These are phyloP conservation scores for Pelosia muscerda DNA, from an alignment of 2,888 invertebrate genomes.

Conservation along the genomic window DNA sequence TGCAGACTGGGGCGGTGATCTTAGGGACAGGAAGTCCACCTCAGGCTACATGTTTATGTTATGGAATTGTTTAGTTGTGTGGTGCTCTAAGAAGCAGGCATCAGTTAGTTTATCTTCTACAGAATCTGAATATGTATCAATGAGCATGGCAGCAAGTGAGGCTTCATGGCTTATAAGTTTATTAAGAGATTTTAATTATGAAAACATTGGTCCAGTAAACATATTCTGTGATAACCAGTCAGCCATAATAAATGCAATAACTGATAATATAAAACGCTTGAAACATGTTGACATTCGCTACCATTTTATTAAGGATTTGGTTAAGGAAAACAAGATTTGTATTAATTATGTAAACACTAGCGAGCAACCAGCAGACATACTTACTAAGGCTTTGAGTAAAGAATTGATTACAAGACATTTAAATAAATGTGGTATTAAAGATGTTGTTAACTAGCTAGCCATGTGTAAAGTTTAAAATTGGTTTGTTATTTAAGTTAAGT, in stretches of 20 bases:
- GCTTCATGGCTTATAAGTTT: constrained; percentile 6
- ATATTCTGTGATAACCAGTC: constrained; percentile 34
- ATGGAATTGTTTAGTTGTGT: no score
- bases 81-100: no score
- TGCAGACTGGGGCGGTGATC: no score
- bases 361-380: neutral
- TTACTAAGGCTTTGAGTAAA: neutral
- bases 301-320: neutral
- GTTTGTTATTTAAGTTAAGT: no score
- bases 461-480: no score
- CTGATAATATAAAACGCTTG: constrained; percentile 16
- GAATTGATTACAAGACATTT: no score
- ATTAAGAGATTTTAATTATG: constrained; percentile 9
- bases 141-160: constrained; percentile 14
- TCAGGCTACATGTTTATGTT: no score
- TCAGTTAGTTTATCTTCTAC: neutral
- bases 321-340: neutral
- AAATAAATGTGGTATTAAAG: no score
- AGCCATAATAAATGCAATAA: constrained; percentile 33
- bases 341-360: neutral
- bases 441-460: no score
- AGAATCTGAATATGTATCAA: constrained; percentile 2
- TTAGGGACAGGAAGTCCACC: no score
- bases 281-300: constrained; percentile 10
- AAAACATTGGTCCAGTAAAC: constrained; percentile 24